phyloP scores from a whole-genome alignment of 1,140 invertebrate genomes.

The Nasonia giraulti region DNA sequence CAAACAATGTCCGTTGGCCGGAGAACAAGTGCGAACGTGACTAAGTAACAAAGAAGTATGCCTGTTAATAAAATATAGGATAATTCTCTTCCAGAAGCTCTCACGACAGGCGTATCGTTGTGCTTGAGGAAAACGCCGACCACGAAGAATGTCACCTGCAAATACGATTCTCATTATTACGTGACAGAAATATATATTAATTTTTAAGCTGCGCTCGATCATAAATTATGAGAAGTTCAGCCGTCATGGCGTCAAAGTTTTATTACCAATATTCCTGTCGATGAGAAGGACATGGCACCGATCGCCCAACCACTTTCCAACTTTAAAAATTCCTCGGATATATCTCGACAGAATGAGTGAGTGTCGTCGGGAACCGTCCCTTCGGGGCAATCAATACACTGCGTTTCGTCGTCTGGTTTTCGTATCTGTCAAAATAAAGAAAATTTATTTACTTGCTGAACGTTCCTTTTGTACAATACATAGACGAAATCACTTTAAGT shows the following conservation, averaged over 20 bases:
- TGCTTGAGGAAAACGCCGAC: conserved; percentile 82
- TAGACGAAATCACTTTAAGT: neutral
- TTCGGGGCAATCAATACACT: conserved; percentile 86
- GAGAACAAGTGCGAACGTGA: conserved; percentile 89
- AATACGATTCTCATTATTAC: conserved; percentile 13
- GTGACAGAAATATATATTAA: conserved; percentile 14
- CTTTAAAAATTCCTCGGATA: conserved; percentile 89
- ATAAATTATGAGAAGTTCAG: neutral
- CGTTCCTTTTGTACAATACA: neutral
- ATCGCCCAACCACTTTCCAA: conserved; percentile 91
- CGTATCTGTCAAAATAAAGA: conserved; percentile 78
- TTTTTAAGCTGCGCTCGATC: neutral
- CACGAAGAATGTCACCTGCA: conserved; percentile 76
- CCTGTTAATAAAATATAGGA: conserved; percentile 91
- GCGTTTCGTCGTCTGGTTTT: conserved; percentile 85
- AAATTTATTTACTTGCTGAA: neutral
- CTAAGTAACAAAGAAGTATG: conserved; percentile 91
- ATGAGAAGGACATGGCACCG: conserved; percentile 88
- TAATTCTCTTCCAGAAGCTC: conserved; percentile 91
- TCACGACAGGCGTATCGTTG: conserved; percentile 91
- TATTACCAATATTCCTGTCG: conserved; percentile 86
- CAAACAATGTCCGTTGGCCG: conserved; percentile 85
- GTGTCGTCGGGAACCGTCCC: conserved; percentile 87
- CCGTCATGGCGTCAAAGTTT: neutral
- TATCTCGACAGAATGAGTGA: conserved; percentile 83